Percentiles rank a stretch among this genome's conserved stretches.
Evolutionary conservation across 2,888 invertebrate genomes (phyloP).

Genomic region (Allolobophora icterica): DNA sequence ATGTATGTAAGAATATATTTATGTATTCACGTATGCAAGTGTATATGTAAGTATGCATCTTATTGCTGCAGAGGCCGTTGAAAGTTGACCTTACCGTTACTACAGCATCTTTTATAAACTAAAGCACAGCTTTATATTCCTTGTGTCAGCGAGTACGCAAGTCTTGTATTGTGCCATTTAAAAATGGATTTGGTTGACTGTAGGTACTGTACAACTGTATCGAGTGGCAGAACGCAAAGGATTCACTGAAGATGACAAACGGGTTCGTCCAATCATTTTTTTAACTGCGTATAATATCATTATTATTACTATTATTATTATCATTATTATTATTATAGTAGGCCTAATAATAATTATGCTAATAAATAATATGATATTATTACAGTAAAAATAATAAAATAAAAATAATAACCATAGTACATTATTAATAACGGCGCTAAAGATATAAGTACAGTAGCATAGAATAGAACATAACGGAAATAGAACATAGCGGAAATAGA

Average conservation of each 20-base stretch:
- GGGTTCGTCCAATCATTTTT: slow-evolving; percentile 36
- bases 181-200: not conserved
- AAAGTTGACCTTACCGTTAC: not conserved
- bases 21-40: not conserved
- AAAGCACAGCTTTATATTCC: not conserved
- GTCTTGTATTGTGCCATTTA: not conserved
- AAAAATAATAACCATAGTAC: too few species aligned
- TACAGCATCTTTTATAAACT: not conserved
- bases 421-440: too few species aligned
- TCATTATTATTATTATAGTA: not conserved
- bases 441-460: too few species aligned
- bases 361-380: not conserved
- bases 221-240: not conserved
- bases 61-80: not conserved
- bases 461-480: too few species aligned
- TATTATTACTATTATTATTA: not conserved
- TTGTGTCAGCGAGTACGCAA: too few species aligned
- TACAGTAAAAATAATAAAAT: too few species aligned
- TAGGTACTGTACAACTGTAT: slow-evolving; percentile 9
- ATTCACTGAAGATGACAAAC: slow-evolving; percentile 47
- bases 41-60: not conserved
- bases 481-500: too few species aligned
- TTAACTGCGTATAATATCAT: not conserved
- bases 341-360: not conserved
- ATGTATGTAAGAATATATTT: not conserved